Base-by-base conservation (phyloP, 2,888 invertebrate species). In the Scelioninae gen. 1 region DNA sequence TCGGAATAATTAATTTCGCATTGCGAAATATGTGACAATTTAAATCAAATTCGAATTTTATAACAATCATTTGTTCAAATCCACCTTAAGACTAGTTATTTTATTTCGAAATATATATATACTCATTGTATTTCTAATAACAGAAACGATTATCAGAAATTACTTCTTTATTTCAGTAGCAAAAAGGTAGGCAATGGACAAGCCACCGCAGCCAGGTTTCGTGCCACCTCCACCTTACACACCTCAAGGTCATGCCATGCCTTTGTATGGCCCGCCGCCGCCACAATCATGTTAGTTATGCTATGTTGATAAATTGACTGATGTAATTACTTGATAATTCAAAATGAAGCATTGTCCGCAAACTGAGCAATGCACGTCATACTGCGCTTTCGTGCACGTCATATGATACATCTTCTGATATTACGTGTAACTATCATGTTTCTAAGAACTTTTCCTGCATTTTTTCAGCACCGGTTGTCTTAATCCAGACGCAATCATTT, bases 401-500 rank as follows among this genome's bases (percentile, higher is more conserved):
- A 7, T n/a, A 31, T 31, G n/a, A 15, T n/a, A 43, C 11, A 43
- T 43, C 4, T 43, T 43, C 6, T 43, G 43, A 11, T 43, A 10
- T 43, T 11, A 34, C 34, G 5, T 34, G 34, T 9, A 34, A 34
- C 34, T 7, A 34, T 34, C 56, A 13, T n/a, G n/a, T 34, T 34
- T 13, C 43, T 10, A 10, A 10, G 15, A 15, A 49, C 5, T 49
- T 15, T 5, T 51, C n/a, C n/a, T n/a, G n/a, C n/a, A n/a, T 47
- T 47, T 49, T 79, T 78, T 15, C 56, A 83, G 83, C 75, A 34
- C 32, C 65, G 8, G 66, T 66, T 49, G 79, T 83, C 11, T 43
- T 79, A 10, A 69, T 89, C 0, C 83, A 78, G 11, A 29, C 51
- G 13, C 38, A 81, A 5, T 53, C 77, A 15, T 90, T 92, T 49